Percentiles rank a stretch among this genome's conserved stretches.
These are phyloP conservation scores for Hylomyscus alleni DNA, from an alignment of 2,797 vertebrate species.

Conservation along the genomic window DNA sequence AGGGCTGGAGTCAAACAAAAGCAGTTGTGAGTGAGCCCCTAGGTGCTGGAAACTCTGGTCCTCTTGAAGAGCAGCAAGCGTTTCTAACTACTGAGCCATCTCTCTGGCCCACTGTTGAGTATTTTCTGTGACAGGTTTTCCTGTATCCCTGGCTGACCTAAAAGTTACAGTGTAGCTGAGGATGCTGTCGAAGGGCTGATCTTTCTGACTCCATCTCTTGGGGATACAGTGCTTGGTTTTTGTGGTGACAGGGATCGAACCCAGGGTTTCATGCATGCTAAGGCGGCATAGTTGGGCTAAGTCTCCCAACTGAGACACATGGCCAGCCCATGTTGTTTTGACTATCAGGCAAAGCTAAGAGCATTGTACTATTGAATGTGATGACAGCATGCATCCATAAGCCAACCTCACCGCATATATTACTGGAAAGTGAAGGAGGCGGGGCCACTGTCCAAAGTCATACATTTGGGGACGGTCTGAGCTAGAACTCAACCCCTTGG, in stretches of 20 bases:
- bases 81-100: background rate
- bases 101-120: background rate
- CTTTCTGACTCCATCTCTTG: background rate
- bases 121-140: background rate
- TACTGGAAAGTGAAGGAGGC: background rate
- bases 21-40: background rate
- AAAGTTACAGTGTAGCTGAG: background rate
- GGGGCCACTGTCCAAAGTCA: background rate
- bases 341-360: slow-evolving; percentile 22
- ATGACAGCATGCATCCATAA: background rate
- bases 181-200: too few species aligned
- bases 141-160: background rate
- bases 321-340: background rate
- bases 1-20: background rate
- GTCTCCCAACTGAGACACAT: background rate
- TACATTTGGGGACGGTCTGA: background rate
- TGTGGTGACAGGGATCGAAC: background rate
- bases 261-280: background rate
- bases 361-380: background rate
- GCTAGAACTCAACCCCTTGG: background rate
- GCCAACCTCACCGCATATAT: background rate
- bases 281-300: background rate
- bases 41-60: background rate
- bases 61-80: background rate
- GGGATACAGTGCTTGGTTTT: background rate